phyloP scores from a whole-genome alignment of 2,797 vertebrate genomes.

The Tinamus major region DNA sequence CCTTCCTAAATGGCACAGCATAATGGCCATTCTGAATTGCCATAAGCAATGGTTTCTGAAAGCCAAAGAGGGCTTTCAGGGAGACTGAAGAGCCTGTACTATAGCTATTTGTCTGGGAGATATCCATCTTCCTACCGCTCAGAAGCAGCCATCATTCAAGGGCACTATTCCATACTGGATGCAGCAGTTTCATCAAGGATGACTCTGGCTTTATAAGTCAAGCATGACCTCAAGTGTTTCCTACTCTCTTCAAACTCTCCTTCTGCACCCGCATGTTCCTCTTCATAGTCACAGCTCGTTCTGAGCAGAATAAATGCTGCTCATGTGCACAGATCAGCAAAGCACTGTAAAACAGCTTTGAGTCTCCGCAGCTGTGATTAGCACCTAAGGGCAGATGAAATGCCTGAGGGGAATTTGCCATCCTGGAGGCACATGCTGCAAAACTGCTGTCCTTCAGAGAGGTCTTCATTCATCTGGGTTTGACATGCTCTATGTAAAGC shows the following conservation, averaged over 20 bases:
- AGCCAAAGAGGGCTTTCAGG: neutral
- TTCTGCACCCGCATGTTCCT: neutral
- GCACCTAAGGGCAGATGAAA: neutral
- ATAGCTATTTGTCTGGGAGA: neutral
- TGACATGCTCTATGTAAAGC: neutral
- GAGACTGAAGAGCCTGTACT: neutral
- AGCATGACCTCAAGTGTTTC: neutral
- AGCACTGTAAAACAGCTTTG: neutral
- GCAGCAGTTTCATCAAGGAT: neutral
- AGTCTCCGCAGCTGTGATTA: neutral
- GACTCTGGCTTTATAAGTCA: neutral
- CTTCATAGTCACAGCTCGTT: accelerated
- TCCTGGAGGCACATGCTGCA: accelerated
- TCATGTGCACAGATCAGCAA: neutral
- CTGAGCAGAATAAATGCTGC: accelerated
- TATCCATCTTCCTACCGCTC: neutral
- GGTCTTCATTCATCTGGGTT: accelerated
- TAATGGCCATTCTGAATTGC: accelerated
- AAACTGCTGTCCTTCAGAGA: neutral
- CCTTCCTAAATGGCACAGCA: neutral
- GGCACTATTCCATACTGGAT: neutral
- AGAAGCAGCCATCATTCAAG: neutral
- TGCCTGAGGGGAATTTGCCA: neutral
- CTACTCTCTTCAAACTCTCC: neutral
- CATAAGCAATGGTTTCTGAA: neutral